Percentiles rank a stretch among this genome's conserved stretches.
These are phyloP conservation scores for Elgaria multicarinata DNA, from an alignment of 2,113 vertebrate genomes.

Conservation along the genomic window DNA sequence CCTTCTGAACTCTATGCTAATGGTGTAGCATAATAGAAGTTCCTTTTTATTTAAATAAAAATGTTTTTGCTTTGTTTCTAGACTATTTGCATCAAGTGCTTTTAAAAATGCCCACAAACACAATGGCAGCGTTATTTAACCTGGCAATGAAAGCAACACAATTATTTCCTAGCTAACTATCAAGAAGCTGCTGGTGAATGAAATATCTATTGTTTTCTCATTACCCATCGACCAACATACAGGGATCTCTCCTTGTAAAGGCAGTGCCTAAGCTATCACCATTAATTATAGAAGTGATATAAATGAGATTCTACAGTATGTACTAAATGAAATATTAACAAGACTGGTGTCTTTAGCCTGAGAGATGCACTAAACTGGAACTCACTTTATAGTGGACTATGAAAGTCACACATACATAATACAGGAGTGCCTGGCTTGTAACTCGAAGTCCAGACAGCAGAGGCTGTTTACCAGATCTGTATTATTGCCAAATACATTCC, in stretches of 20 bases:
- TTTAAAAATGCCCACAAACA: slow-evolving; percentile 88
- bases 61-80: slow-evolving; percentile 78
- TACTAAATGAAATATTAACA: slow-evolving; percentile 87
- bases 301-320: slow-evolving; percentile 83
- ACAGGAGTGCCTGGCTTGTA: slow-evolving; percentile 57
- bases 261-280: slow-evolving; percentile 84
- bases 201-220: slow-evolving; percentile 87
- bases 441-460: slow-evolving; percentile 50
- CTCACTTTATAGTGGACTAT: slow-evolving; percentile 67
- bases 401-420: slow-evolving; percentile 71
- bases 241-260: slow-evolving; percentile 82
- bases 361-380: slow-evolving; percentile 72
- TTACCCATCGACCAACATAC: slow-evolving; percentile 85
- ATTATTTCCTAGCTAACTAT: slow-evolving; percentile 85
- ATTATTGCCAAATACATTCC: slow-evolving; percentile 74
- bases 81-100: slow-evolving; percentile 86
- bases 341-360: slow-evolving; percentile 76
- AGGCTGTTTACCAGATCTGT: slow-evolving; percentile 63
- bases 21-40: slow-evolving; percentile 82
- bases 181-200: slow-evolving; percentile 89
- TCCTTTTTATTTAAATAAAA: slow-evolving; percentile 49
- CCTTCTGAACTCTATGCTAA: slow-evolving; percentile 83
- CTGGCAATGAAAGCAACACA: slow-evolving; percentile 89
- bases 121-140: slow-evolving; percentile 84
- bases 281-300: slow-evolving; percentile 89